Evolutionary conservation across 1,140 invertebrate genomes (phyloP).

Genomic region (Microplitis mediator): DNA sequence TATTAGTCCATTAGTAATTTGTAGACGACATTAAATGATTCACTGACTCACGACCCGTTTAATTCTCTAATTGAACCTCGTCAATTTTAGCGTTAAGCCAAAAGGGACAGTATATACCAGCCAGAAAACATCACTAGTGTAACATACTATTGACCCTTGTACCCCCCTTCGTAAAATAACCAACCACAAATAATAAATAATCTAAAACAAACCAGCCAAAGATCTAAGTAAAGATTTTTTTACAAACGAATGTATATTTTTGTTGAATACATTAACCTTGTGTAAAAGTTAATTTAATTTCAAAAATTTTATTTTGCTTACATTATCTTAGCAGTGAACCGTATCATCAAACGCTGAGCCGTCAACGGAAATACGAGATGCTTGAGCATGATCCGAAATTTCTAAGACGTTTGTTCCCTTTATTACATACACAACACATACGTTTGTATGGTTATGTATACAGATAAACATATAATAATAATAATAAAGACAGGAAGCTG

Average conservation of each 20-base stretch:
- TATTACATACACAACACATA: too few species aligned
- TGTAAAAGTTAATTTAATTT: background rate
- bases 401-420: too few species aligned
- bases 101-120: slow-evolving; percentile 16
- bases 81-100: slow-evolving; percentile 45
- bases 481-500: too few species aligned
- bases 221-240: too few species aligned
- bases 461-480: too few species aligned
- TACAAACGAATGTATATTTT: too few species aligned
- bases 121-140: background rate
- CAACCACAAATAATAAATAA: too few species aligned
- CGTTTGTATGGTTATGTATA: too few species aligned
- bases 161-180: background rate
- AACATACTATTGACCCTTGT: slow-evolving; percentile 1
- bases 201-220: too few species aligned
- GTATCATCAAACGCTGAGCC: background rate
- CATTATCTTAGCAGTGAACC: background rate
- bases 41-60: slow-evolving; percentile 29
- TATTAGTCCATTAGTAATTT: background rate
- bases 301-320: background rate
- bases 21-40: slow-evolving; percentile 1
- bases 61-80: slow-evolving; percentile 42
- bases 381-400: too few species aligned
- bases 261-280: too few species aligned
- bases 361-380: too few species aligned